Conservation (phyloP, 2,113 vertebrate genomes). For the Alexandromys fortis region DNA sequence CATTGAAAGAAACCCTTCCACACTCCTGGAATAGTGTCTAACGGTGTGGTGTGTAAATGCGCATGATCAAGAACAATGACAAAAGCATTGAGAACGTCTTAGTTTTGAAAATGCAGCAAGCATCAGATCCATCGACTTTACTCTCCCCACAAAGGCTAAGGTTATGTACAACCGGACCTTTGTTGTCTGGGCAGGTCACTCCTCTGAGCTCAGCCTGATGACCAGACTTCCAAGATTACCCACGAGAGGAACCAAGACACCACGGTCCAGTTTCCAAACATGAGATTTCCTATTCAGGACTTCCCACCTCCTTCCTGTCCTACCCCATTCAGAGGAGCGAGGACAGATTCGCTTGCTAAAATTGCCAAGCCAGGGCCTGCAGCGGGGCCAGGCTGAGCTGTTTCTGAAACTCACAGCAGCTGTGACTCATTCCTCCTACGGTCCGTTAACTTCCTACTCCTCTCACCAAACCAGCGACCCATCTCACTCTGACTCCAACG, state of each 20-base stretch:
- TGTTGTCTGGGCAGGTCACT: not conserved
- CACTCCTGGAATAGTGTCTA: not conserved
- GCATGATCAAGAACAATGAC: not conserved
- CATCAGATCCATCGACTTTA: not conserved
- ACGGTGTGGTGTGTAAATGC: not conserved
- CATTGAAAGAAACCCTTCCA: not conserved
- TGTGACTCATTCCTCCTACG: constrained; percentile 82
- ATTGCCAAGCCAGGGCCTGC: constrained; percentile 21
- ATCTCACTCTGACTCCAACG: constrained; percentile 77
- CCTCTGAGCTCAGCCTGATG: not conserved
- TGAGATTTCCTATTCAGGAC: not conserved
- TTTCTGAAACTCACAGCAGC: constrained; percentile 78
- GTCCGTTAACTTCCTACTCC: constrained; percentile 70
- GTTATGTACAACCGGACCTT: not conserved
- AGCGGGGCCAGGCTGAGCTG: constrained; percentile 82
- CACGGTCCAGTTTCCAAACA: not conserved
- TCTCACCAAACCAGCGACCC: constrained; percentile 72
- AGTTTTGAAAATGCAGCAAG: not conserved
- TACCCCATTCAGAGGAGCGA: not conserved
- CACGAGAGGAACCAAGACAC: not conserved
- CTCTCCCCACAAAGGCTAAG: no score
- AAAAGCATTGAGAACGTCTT: not conserved
- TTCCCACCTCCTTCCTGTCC: not conserved
- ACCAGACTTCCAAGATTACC: not conserved
- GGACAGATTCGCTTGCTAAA: constrained; percentile 37